Evolutionary conservation across 2,888 invertebrate genomes (phyloP), one percentile per base, ranked within the genome.

Genomic region (Cephus pulcher): DNA sequence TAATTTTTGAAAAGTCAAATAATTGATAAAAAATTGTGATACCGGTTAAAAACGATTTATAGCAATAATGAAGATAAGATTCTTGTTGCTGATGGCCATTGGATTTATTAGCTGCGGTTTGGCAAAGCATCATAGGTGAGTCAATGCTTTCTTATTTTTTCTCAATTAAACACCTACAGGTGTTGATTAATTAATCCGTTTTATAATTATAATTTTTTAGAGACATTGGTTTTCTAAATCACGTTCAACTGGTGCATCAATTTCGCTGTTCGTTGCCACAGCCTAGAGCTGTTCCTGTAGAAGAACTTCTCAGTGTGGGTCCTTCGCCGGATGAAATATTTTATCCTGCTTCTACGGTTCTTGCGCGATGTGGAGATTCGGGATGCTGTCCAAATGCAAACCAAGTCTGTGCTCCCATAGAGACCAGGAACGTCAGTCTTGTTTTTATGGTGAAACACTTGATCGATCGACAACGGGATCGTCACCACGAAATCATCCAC

Each of bases 401-500:
- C 11, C 85, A 88, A 78, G 82, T 87, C 23, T 91, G 91, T 75
- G 86, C 87, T 0, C 89, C 90, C 0, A 80, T 84, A 37, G 86
- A 87, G 79, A 84, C 86, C 11, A 86, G 88, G 76, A 88, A 89
- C 30, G 86, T 91, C 56, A 88, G 87, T 76, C 85, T 91, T n/a
- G 89, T 90, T 6, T 91, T 91, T 79, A 86, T 87, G 84, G 87
- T 91, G 33, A 87, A 86, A 77, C 90, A 90, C 75, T 79, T 82
- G 3, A 86, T 90, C 76, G 90, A 90, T 81, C 88, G 81, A 69
- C 88, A 87, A 79, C 87, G 90, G 4, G 89, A 88, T 79, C 87
- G 89, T 75, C 90, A 90, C 83, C 89, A 90, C 78, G 90, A 90
- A 80, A 80, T 88, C 34, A 86, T 90, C 78, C 89, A 89, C 79